Evolutionary conservation across 2,113 vertebrate genomes (phyloP).

Genomic region (Scomber scombrus): DNA sequence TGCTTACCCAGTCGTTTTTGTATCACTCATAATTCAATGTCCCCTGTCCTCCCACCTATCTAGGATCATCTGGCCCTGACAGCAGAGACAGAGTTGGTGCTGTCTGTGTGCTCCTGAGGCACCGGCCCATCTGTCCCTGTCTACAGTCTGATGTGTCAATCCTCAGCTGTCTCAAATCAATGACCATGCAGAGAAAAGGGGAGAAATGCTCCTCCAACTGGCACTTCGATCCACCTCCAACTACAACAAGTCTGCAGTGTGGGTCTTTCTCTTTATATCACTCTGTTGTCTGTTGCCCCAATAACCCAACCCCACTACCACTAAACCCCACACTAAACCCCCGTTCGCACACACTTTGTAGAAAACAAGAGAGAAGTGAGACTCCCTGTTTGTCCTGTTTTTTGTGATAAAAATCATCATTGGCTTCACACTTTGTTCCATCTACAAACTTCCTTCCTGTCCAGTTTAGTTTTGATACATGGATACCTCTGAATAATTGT

Average conservation of each 20-base stretch:
- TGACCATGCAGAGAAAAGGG: conserved; percentile 43
- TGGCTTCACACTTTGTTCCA: conserved; percentile 1
- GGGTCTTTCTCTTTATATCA: conserved; percentile 53
- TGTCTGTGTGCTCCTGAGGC: conserved; percentile 38
- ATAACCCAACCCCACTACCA: not conserved
- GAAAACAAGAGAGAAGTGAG: conserved; percentile 12
- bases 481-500: not conserved
- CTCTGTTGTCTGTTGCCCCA: conserved; percentile 31
- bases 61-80: conserved; percentile 60
- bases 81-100: conserved; percentile 30
- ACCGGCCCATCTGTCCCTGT: conserved; percentile 72
- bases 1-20: conserved; percentile 77
- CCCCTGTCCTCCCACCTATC: conserved; percentile 58
- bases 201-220: conserved; percentile 10
- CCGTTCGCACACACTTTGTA: conserved; percentile 24
- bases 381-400: not conserved
- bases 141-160: conserved; percentile 60
- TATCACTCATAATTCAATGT: conserved; percentile 76
- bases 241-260: conserved; percentile 47
- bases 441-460: not conserved
- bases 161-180: conserved; percentile 61
- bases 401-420: not conserved
- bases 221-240: conserved; percentile 27
- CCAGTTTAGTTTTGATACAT: too few species aligned
- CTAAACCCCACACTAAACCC: not conserved